phyloP scores from a whole-genome alignment of 1,140 invertebrate genomes.

The Euglossa dilemma region DNA sequence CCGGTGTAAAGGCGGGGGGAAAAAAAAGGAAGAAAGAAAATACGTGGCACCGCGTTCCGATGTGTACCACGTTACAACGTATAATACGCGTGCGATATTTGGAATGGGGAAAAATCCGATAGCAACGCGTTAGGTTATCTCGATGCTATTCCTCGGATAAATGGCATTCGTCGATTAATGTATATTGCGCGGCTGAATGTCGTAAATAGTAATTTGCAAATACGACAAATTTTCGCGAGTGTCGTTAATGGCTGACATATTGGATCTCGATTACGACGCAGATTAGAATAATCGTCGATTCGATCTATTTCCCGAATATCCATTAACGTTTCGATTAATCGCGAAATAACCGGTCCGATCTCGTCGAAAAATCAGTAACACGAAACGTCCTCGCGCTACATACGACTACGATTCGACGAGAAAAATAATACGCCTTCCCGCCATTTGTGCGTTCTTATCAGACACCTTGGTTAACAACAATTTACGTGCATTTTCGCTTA shows the following conservation, averaged over 20 bases:
- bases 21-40: too few species aligned
- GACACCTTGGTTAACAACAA: neutral
- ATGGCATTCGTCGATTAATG: neutral
- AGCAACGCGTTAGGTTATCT: neutral
- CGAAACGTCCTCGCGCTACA: too few species aligned
- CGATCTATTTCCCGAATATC: neutral
- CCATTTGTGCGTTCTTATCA: neutral
- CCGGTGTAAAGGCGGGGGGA: too few species aligned
- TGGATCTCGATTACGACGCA: neutral
- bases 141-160: neutral
- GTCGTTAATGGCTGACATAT: constrained; percentile 27
- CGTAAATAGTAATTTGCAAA: neutral
- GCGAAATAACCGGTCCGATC: neutral
- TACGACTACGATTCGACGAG: neutral
- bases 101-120: neutral
- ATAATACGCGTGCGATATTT: neutral
- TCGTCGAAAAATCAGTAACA: too few species aligned
- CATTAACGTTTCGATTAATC: constrained; percentile 1
- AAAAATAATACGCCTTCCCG: neutral
- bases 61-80: neutral
- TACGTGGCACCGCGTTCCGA: neutral
- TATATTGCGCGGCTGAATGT: neutral
- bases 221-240: neutral
- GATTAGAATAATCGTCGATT: neutral
- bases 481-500: neutral